Base-by-base conservation (phyloP, 2,888 invertebrate species). In the Adelphocoris suturalis region DNA sequence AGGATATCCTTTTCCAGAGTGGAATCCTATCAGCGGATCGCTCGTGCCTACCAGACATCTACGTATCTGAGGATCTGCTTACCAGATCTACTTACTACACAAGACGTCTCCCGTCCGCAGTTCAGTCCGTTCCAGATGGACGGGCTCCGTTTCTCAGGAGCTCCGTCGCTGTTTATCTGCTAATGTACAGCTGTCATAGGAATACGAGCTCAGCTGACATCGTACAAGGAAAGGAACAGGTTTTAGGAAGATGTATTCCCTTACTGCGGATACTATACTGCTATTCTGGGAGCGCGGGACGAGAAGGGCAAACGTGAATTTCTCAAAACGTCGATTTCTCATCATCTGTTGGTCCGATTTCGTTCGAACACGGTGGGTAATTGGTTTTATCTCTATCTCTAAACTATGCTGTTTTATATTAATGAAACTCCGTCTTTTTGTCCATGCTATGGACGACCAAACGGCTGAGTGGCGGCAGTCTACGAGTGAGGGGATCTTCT, bases 1-100 rank as follows among this genome's bases (percentile, higher is more conserved):
- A 78, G 78, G 78, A 78, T 78, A 78, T 78, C 78, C 78, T 78
- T 78, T 47, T 78, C 37, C 78, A 37, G n/a, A 46, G 46, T 78
- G 78, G 46, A 19, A 47, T 2, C 78, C 46, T 47, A 78, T 78
- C 78, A 13, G 47, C 16, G 14, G 27, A 52, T 14, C 23, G 27
- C 48, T 82, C 82, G 68, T 23, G 68, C 5, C 23, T 19, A 19
- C n/a, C 68, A 37, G 37, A 37, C 37, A 37, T 68, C 19, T 23
- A 68, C n/a, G 23, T 61, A n/a, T 11, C 11, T 61, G 4, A 3
- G n/a, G 55, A 55, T 55, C 55, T 16, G n/a, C n/a, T n/a, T n/a
- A n/a, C n/a, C n/a, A n/a, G n/a, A 52, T 52, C 52, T 52, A 52
- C 37, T 37, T 37, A 37, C 3, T 7, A 37, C 57, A 16, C 61